These are phyloP conservation scores for Paragorgia papillata DNA, from an alignment of 92 coral and sea anemone genomes.

Conservation along the genomic window DNA sequence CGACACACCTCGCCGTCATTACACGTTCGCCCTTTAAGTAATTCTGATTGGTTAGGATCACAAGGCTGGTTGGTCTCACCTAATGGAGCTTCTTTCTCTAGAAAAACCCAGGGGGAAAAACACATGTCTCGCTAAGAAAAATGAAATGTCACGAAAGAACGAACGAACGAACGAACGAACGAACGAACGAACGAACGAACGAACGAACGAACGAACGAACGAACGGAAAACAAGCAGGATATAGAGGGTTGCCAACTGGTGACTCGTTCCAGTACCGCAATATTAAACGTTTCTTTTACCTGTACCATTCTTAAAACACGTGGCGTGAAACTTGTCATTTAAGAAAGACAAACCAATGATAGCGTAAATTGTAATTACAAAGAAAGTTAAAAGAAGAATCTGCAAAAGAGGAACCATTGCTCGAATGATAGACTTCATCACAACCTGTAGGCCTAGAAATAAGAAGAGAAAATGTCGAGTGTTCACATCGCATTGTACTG, in stretches of 20 bases:
- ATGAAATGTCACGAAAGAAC: no score
- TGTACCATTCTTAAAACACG: slow-evolving; percentile 57
- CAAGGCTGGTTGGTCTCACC: slow-evolving; percentile 29
- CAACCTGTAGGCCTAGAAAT: slow-evolving; percentile 88
- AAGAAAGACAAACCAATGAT: slow-evolving; percentile 91
- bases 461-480: no score
- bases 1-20: slow-evolving; percentile 34
- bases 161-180: no score
- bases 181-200: no score
- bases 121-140: no score
- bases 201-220: no score
- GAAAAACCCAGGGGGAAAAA: not conserved
- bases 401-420: slow-evolving; percentile 98
- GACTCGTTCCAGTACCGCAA: no score
- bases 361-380: slow-evolving; percentile 92
- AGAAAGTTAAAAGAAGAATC: slow-evolving; percentile 77
- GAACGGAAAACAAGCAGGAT: no score
- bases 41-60: slow-evolving; percentile 32
- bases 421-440: slow-evolving; percentile 96
- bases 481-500: no score
- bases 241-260: no score
- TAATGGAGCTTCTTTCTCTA: slow-evolving; percentile 8
- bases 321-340: slow-evolving; percentile 69
- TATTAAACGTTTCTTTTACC: no score
- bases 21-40: slow-evolving; percentile 72